Conservation (phyloP, 2,888 invertebrate species). For the Heliconius cydno region DNA sequence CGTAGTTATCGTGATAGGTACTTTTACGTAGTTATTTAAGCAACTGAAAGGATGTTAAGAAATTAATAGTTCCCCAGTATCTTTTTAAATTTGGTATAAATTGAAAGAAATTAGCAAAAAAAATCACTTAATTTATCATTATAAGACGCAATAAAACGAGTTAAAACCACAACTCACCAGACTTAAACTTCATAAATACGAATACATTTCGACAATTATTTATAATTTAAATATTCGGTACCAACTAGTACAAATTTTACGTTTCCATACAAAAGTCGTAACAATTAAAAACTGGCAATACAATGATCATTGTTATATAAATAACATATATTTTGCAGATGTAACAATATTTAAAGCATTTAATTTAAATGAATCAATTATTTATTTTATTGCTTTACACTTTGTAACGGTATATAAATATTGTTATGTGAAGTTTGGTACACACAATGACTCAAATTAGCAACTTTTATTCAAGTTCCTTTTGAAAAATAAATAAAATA, state of each 20-base stretch:
- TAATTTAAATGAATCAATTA: constrained; percentile 35
- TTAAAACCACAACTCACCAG: constrained; percentile 20
- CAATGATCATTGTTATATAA: constrained; percentile 34
- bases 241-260: constrained; percentile 23
- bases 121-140: background rate
- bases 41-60: background rate
- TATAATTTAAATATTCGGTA: constrained; percentile 18
- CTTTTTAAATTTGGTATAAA: background rate
- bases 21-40: background rate
- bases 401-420: constrained; percentile 41
- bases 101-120: no score
- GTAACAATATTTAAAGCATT: constrained; percentile 42
- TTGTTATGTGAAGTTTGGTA: constrained; percentile 26
- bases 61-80: background rate
- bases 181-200: constrained; percentile 28
- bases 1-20: background rate
- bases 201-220: constrained; percentile 24
- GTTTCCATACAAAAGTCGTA: constrained; percentile 29
- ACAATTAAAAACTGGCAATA: constrained; percentile 33
- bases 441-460: background rate
- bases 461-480: background rate
- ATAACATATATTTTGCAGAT: constrained; percentile 41
- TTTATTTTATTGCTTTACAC: constrained; percentile 42
- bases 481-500: background rate
- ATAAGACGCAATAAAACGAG: background rate